Evolutionary conservation across 2,797 vertebrate species (phyloP), one percentile per base, ranked within the genome.

Genomic region (Thalassophryne amazonica): DNA sequence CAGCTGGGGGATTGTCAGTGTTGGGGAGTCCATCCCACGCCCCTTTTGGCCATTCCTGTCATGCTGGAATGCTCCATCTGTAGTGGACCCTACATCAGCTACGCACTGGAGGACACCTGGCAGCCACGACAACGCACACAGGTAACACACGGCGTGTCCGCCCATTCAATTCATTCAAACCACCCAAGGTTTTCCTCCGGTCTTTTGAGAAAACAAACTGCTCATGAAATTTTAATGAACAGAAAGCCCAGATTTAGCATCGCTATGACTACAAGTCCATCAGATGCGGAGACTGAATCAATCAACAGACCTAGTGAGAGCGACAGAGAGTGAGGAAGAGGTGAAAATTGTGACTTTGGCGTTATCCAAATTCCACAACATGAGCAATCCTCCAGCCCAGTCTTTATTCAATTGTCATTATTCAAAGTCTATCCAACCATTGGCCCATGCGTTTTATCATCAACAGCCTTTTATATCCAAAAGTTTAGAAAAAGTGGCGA

Each of bases 61-160:
- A 86, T 92, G 81, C 68, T 91, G 74, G 90, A 92, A 80, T 92
- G 91, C 78, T 90, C 88, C 57, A 58, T 91, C 73, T 92, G 90
- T 81, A 91, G 85, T 1, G 90, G 88, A 3, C 89, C 90, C 23
- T 90, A 88, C 64, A 77, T 91, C 72, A 88, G 83, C 81, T 91
- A 91, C 16, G 16, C 77, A 57, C 64, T 83, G 56, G 88, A 92
- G 52, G 91, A 92, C 3, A 85, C 77, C 45, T 92, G 91, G 91
- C 86, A 92, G 69, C 90, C 90, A 33, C 86, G 90, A 0, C 90
- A 91, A 29, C 87, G 91, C 60, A 88, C 91, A 45, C 90, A 92
- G 86, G 91, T 78, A 28, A 58, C n/a, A n/a, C n/a, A n/a, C n/a
- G n/a, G n/a, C n/a, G n/a, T n/a, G n/a, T n/a, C n/a, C n/a, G n/a